Base-by-base conservation (phyloP, 1,140 invertebrate genomes). In the Neodiprion virginianus region DNA sequence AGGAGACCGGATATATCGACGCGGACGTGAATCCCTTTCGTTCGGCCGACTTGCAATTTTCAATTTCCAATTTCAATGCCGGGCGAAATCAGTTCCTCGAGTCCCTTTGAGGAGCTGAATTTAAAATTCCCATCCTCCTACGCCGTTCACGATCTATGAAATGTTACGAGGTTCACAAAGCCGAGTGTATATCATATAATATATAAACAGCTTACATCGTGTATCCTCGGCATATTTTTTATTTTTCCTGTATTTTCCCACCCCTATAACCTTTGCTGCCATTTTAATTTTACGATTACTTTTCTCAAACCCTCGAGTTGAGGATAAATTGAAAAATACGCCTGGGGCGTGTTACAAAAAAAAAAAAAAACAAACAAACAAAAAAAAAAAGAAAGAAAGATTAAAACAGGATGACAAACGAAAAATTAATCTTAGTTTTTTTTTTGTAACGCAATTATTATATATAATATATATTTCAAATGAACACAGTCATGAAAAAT, bases 31-130 rank as follows among this genome's bases (percentile, higher is more conserved):
- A 78, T 75, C 75, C 71, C 28, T 1, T 40, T 40, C 28, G 2
- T 40, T 5, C 28, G 28, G 1, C 2, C 28, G 28, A 61, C 53
- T 12, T 61, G 4, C 53, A 61, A 61, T 61, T 61, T 78, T 67
- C 67, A 77, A 78, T 78, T 74, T 77, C 61, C 78, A 74, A 78
- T 78, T 79, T 78, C 78, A 76, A 76, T 79, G 48, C 50, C 67
- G 74, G 49, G 76, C 72, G 69, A 78, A 79, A 79, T 73, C 78
- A 47, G 70, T 72, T 71, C 76, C 48, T 72, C 69, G 72, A 74
- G 28, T 71, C 73, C 66, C 75, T 77, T 77, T 76, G 75, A 78
- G 67, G 72, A 68, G 9, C 48, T 74, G 74, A 78, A 69, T 79
- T 79, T 78, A 74, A 79, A 79, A 40, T 40, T 40, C 28, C 28